A percentile compares a stretch with the other conserved stretches of the same genome.
Evolutionary conservation across 2,888 invertebrate genomes (phyloP).

Genomic region (Melanargia galathea): DNA sequence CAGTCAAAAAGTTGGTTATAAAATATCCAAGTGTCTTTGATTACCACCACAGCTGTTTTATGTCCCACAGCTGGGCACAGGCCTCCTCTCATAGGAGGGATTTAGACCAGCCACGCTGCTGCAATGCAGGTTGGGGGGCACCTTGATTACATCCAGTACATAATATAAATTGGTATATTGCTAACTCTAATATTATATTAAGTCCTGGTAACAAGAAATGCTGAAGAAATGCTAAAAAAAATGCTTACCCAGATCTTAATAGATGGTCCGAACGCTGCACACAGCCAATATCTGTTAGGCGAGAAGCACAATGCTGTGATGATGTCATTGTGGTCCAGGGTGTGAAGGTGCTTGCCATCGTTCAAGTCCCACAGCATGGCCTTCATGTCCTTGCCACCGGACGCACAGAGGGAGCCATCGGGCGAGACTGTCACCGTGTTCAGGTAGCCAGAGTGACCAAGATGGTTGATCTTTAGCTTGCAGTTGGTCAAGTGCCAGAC

Average conservation of each 20-base stretch:
- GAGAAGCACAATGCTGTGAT: slow-evolving; percentile 99
- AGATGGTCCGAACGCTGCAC: slow-evolving; percentile 98
- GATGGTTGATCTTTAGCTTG: slow-evolving; percentile 98
- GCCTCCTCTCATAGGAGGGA: no score
- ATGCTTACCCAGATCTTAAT: slow-evolving; percentile 97
- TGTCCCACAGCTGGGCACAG: no score
- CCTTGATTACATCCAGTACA: no score
- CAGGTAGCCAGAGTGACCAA: slow-evolving; percentile 97
- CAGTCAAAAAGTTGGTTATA: no score
- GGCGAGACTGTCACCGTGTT: slow-evolving; percentile 99
- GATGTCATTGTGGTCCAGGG: slow-evolving; percentile 98
- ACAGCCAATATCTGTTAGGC: slow-evolving; percentile 99
- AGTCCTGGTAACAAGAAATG: not conserved
- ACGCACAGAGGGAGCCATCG: slow-evolving; percentile 99
- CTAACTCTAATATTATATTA: no score
- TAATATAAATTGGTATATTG: no score
- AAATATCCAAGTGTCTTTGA: no score
- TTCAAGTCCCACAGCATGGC: slow-evolving; percentile 99
- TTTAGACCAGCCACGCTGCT: no score
- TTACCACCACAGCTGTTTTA: no score
- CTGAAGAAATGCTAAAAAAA: not conserved
- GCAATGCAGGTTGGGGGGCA: no score
- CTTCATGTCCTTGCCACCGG: slow-evolving; percentile 99
- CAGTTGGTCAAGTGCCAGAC: slow-evolving; percentile 99
- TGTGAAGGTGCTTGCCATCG: slow-evolving; percentile 99